Evolutionary conservation across 1,140 invertebrate genomes (phyloP).

Genomic region (Aphaenogaster ashmeadi): DNA sequence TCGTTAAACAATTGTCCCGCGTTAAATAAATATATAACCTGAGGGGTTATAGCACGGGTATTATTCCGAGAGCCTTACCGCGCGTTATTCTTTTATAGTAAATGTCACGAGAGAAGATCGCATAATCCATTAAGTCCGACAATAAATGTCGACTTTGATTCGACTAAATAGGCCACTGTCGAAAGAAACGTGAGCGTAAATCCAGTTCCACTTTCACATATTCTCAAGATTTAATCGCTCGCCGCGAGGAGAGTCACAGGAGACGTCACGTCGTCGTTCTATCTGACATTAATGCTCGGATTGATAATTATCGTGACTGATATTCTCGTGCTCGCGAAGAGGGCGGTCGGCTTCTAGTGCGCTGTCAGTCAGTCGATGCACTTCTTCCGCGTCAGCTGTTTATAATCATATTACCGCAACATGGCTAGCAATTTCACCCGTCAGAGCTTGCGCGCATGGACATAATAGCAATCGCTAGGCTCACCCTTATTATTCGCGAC

Average conservation of each 20-base stretch:
- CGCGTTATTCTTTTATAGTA: not conserved
- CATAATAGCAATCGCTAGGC: slow-evolving; percentile 32
- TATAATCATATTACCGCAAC: slow-evolving; percentile 67
- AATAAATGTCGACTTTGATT: slow-evolving; percentile 26
- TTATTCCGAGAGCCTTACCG: not conserved
- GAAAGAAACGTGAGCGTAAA: slow-evolving; percentile 36
- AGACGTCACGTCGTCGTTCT: slow-evolving; percentile 26
- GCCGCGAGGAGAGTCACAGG: not conserved
- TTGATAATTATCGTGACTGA: slow-evolving; percentile 60
- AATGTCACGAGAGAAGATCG: not conserved
- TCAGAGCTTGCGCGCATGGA: slow-evolving; percentile 44
- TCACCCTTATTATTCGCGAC: slow-evolving; percentile 70
- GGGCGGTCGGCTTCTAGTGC: slow-evolving; percentile 28
- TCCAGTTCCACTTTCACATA: slow-evolving; percentile 29
- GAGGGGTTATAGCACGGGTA: too few relatives aligned
- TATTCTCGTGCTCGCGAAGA: slow-evolving; percentile 43
- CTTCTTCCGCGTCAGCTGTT: slow-evolving; percentile 57
- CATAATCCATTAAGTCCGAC: not conserved
- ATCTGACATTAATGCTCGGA: slow-evolving; percentile 25
- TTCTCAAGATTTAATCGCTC: slow-evolving; percentile 31
- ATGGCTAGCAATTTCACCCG: slow-evolving; percentile 60
- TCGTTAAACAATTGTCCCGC: slow-evolving; percentile 8
- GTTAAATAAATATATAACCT: not conserved
- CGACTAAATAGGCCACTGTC: slow-evolving; percentile 19
- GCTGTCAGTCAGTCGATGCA: slow-evolving; percentile 24